These are phyloP conservation scores for Spilarctia lutea DNA, from an alignment of 2,888 invertebrate genomes.

Conservation along the genomic window DNA sequence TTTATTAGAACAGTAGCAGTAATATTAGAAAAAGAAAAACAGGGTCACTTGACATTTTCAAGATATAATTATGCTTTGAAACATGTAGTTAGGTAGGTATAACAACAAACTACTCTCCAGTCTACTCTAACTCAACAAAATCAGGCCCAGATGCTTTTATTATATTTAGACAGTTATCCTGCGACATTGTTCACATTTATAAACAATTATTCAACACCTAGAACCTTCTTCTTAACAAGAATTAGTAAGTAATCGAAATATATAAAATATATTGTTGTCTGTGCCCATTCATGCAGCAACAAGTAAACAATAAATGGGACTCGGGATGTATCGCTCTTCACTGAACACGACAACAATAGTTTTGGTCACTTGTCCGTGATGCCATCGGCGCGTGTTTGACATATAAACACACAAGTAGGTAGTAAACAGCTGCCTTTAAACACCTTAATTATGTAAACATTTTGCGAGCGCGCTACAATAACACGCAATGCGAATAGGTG, in stretches of 20 bases:
- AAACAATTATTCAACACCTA: not conserved
- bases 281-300: not conserved
- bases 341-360: not conserved
- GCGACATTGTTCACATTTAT: no score
- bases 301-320: not conserved
- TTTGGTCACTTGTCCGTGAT: not conserved
- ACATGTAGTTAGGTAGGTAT: no score
- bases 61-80: no score
- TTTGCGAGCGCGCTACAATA: constrained; percentile 1
- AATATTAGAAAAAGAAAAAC: no score
- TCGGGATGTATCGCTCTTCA: not conserved
- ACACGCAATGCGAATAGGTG: constrained; percentile 3
- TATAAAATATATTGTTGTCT: not conserved
- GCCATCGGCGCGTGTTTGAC: not conserved
- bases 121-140: no score
- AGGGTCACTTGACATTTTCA: no score
- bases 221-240: not conserved
- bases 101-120: no score
- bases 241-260: not conserved
- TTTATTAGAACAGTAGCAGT: no score
- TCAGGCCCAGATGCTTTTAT: no score
- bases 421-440: constrained; percentile 16
- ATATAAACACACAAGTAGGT: not conserved
- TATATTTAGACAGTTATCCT: no score
- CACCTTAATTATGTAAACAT: constrained; percentile 8